phyloP scores from a whole-genome alignment of 2,888 invertebrate genomes.

The Dorcus hopei region DNA sequence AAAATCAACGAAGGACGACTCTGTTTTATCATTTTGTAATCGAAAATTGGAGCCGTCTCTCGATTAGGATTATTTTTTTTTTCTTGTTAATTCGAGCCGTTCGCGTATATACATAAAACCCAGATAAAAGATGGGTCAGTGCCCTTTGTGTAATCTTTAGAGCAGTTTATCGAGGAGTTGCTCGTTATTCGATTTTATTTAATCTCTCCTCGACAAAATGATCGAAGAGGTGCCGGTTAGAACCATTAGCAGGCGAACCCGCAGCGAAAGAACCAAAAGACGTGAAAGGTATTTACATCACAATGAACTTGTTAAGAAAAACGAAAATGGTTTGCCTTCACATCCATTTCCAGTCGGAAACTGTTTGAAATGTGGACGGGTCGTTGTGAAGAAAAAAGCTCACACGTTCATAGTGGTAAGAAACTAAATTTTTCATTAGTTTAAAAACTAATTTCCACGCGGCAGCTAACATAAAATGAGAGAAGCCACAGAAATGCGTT shows the following conservation, averaged over 20 bases:
- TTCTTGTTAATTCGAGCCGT: slow-evolving; percentile 5
- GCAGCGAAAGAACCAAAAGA: slow-evolving; percentile 41
- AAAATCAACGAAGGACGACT: too few relatives aligned
- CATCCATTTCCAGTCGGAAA: slow-evolving; percentile 6
- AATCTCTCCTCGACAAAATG: slow-evolving; percentile 24
- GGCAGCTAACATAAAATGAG: neutral
- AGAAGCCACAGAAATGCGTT: slow-evolving; percentile 14
- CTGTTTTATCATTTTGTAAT: neutral
- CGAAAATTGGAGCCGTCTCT: slow-evolving; percentile 2
- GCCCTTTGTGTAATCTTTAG: slow-evolving; percentile 14
- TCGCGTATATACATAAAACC: slow-evolving; percentile 3
- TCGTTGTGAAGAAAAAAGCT: slow-evolving; percentile 3
- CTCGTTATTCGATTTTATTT: neutral
- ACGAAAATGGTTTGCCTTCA: neutral
- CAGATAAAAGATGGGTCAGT: slow-evolving; percentile 27
- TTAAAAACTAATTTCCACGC: neutral
- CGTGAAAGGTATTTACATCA: slow-evolving; percentile 39
- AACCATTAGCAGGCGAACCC: slow-evolving; percentile 37
- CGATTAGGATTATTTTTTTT: slow-evolving; percentile 7
- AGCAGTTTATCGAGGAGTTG: neutral
- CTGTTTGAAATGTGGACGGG: slow-evolving; percentile 17
- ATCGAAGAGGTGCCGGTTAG: slow-evolving; percentile 36
- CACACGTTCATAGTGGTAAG: slow-evolving; percentile 2
- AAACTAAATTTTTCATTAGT: neutral
- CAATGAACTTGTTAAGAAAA: slow-evolving; percentile 22